These are phyloP conservation scores for Opisthograptis luteolata DNA, from an alignment of 2,888 invertebrate species.

Conservation along the genomic window DNA sequence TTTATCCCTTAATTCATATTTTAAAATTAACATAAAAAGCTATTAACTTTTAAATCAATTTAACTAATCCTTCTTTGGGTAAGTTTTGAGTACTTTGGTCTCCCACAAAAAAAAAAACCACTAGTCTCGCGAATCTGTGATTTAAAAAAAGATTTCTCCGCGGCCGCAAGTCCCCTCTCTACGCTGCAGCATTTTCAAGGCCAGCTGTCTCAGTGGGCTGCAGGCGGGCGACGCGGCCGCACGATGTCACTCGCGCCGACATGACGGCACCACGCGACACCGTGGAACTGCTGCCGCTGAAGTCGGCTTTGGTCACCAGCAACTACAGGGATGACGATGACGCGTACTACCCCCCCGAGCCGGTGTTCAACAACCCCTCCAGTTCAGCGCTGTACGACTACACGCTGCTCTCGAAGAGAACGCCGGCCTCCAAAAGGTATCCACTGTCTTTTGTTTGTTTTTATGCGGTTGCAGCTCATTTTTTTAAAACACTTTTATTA, in stretches of 20 bases:
- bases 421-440: constrained; percentile 81
- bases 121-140: too few relatives aligned
- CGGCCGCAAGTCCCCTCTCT: constrained; percentile 8
- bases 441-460: constrained; percentile 39
- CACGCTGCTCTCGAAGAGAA: constrained; percentile 75
- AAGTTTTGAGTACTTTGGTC: too few relatives aligned
- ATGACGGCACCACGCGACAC: constrained; percentile 74
- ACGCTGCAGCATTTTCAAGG: constrained; percentile 73
- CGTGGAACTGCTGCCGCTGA: constrained; percentile 75
- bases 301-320: constrained; percentile 75
- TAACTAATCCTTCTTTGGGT: too few relatives aligned
- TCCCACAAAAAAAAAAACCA: too few relatives aligned
- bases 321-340: constrained; percentile 73
- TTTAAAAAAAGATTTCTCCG: too few relatives aligned
- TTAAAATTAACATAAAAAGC: too few relatives aligned
- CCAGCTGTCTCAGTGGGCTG: constrained; percentile 64
- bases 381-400: constrained; percentile 72
- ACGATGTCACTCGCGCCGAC: constrained; percentile 56
- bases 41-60: too few relatives aligned
- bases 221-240: constrained; percentile 53
- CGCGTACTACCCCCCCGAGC: constrained; percentile 68
- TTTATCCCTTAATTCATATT: too few relatives aligned
- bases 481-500: too few relatives aligned
- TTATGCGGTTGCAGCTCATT: neutral
- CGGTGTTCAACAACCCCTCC: constrained; percentile 64